Evolutionary conservation across 2,797 vertebrate genomes (phyloP).

Genomic region (Varecia variegata): DNA sequence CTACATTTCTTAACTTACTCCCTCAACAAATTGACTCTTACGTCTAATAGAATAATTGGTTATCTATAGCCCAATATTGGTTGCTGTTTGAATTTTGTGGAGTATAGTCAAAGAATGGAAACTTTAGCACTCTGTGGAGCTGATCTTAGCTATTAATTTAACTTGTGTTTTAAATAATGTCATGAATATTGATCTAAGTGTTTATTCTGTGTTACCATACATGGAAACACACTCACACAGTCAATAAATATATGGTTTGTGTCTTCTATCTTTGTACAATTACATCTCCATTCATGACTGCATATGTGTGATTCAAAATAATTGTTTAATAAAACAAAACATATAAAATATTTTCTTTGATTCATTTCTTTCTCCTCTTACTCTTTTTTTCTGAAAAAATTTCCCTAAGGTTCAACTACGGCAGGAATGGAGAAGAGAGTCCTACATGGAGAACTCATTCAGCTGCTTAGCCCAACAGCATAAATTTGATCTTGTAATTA

Average conservation of each 20-base stretch:
- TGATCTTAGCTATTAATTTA: slow-evolving; percentile 34
- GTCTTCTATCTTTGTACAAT: slow-evolving; percentile 53
- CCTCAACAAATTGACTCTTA: background rate
- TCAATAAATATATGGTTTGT: background rate
- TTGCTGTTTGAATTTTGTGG: background rate
- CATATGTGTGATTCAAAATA: slow-evolving; percentile 58
- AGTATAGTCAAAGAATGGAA: slow-evolving; percentile 27
- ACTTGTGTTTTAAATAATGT: slow-evolving; percentile 5
- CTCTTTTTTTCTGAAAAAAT: slow-evolving; percentile 58
- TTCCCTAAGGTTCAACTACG: slow-evolving; percentile 73
- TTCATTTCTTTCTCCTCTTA: slow-evolving; percentile 60
- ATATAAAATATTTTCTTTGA: slow-evolving; percentile 65
- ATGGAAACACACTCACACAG: slow-evolving; percentile 8
- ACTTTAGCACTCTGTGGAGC: background rate
- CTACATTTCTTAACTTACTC: slow-evolving; percentile 15
- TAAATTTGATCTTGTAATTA: slow-evolving; percentile 97
- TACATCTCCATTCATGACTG: background rate
- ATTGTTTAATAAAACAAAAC: slow-evolving; percentile 61
- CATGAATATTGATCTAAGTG: slow-evolving; percentile 70
- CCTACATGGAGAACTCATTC: slow-evolving; percentile 83
- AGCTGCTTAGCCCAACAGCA: slow-evolving; percentile 85
- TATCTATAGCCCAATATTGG: background rate
- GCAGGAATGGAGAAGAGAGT: slow-evolving; percentile 72
- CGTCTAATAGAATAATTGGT: background rate
- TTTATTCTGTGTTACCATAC: slow-evolving; percentile 75